Evolutionary conservation across 2,113 vertebrate species (phyloP).

Genomic region (Turnix velox): DNA sequence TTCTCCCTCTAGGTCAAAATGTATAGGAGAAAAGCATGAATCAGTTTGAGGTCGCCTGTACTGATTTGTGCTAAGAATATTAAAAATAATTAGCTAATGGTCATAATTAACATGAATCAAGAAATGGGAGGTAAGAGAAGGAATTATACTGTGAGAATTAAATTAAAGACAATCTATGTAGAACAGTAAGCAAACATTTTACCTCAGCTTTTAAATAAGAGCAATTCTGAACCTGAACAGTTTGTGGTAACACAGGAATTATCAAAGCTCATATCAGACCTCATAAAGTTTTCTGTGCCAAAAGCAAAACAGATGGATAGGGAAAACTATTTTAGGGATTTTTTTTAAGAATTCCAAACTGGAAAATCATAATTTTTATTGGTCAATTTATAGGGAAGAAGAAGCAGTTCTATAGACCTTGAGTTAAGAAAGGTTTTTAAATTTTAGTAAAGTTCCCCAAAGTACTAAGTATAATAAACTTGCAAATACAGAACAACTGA

Average conservation of each 20-base stretch:
- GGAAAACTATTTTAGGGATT: not conserved
- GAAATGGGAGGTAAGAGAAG: not conserved
- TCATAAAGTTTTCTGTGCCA: not conserved
- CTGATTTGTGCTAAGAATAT: not conserved
- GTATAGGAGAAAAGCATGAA: not conserved
- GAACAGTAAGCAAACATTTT: not conserved
- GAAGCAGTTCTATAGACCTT: not conserved
- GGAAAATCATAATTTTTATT: not conserved
- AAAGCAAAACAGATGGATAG: not conserved
- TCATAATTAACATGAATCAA: not conserved
- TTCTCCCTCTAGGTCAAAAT: not conserved
- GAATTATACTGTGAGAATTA: not conserved
- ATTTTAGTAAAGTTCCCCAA: not conserved
- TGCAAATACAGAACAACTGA: not conserved
- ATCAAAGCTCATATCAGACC: not conserved
- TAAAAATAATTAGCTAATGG: not conserved
- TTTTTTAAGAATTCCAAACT: not conserved
- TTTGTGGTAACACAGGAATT: not conserved
- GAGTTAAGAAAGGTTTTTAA: not conserved
- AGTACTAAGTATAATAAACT: not conserved
- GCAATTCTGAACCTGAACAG: not conserved
- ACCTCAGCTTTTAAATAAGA: not conserved
- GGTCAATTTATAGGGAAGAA: not conserved
- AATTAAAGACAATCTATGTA: not conserved
- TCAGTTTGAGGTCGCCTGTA: not conserved